Evolutionary conservation across 2,888 invertebrate species (phyloP).

Genomic region (Incurvaria masculella): DNA sequence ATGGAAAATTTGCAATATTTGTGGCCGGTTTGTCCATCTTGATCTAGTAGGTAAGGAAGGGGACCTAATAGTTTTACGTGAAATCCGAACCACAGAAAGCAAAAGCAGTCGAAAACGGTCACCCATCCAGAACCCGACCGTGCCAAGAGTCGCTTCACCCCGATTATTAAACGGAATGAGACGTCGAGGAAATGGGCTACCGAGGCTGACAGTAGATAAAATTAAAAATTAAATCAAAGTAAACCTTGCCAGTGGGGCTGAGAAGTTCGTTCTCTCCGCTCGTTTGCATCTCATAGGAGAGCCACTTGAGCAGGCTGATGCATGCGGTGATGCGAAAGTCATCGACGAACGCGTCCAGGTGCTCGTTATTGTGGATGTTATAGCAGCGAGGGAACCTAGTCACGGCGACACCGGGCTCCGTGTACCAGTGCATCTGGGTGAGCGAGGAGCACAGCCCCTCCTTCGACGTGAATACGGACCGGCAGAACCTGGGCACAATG

Average conservation of each 20-base stretch:
- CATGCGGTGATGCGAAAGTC: conserved; percentile 90
- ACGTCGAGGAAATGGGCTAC: no score
- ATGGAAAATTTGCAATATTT: no score
- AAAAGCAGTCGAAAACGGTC: no score
- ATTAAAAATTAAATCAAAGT: no score
- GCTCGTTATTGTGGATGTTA: conserved; percentile 77
- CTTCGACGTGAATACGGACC: conserved; percentile 90
- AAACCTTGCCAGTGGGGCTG: conserved; percentile 63
- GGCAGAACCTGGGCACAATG: conserved; percentile 78
- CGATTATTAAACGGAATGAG: no score
- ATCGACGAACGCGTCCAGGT: conserved; percentile 78
- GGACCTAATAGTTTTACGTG: no score
- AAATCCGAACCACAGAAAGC: no score
- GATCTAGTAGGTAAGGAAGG: no score
- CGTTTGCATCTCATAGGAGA: conserved; percentile 56
- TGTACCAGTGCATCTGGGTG: conserved; percentile 83
- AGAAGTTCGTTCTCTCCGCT: conserved; percentile 54
- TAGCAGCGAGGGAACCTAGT: conserved; percentile 87
- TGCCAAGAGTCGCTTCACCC: no score
- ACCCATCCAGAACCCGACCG: no score
- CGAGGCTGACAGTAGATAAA: no score
- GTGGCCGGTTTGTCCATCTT: no score
- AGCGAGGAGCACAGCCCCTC: conserved; percentile 78
- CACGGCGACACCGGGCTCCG: conserved; percentile 74
- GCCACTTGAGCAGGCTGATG: conserved; percentile 76